Evolutionary conservation across 2,888 invertebrate genomes (phyloP), one percentile per base, ranked within the genome.

Genomic region (Caenorhabditis becei): DNA sequence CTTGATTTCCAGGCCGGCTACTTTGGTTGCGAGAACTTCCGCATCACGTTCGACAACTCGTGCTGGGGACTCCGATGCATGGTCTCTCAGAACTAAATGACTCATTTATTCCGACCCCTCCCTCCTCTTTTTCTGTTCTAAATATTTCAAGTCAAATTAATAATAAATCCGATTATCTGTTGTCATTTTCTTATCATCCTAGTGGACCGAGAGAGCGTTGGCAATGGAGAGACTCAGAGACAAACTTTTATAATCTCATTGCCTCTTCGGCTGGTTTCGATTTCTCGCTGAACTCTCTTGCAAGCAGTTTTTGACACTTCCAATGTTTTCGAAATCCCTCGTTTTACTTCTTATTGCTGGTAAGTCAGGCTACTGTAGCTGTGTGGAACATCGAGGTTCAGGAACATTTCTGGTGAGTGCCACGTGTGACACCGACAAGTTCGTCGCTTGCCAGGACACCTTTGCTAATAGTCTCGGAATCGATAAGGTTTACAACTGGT

Each of bases 11-110:
- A 83, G 80, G 83, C 83, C 54, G 85, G 82, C 14, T 87, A 84
- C 71, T 87, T 67, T 69, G 87, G 86, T 18, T 87, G 87, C 70
- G 86, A 87, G 72, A 84, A 79, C 74, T 85, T 86, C 85, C 82
- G 85, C 28, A 72, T 54, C 72, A 83, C 85, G 1, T 87, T 87
- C 81, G 83, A 85, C 69, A 84, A 85, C 61, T 72, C 82, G 35
- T 87, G 85, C 82, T 86, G 83, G 69, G 80, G 78, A 54, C 77
- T 83, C 61, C 66, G 83, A 54, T 84, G 84, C 53, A 54, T 32
- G 24, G 78, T 78, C 51, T 49, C n/a, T 53, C 54, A 59, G 5
- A 4, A 58, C 28, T 71, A 44, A 49, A 47, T 56, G 35, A 44
- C 18, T 10, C 69, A 16, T 59, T 14, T 14, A 7, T 35, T 3